phyloP scores from a whole-genome alignment of 1,140 invertebrate species.

The Amphibalanus amphitrite region DNA sequence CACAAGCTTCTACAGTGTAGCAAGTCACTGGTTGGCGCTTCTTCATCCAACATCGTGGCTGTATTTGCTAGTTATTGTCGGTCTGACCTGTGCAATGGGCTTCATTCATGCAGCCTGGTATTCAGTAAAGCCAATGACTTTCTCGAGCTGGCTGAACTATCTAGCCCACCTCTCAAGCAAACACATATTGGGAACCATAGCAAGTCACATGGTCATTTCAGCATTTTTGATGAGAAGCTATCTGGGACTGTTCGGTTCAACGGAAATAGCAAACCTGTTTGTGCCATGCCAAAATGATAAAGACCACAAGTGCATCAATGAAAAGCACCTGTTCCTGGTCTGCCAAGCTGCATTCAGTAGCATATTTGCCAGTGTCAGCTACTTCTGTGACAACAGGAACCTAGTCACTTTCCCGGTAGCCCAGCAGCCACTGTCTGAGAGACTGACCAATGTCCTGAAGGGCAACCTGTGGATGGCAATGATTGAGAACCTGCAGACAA shows the following conservation, averaged over 20 bases:
- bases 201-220: neutral
- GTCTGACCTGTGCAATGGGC: neutral
- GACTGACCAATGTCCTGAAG: neutral
- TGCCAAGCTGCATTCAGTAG: neutral
- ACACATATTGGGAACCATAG: neutral
- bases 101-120: neutral
- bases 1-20: neutral
- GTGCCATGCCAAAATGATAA: neutral
- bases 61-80: neutral
- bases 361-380: neutral
- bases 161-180: neutral
- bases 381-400: neutral
- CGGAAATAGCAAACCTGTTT: neutral
- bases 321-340: neutral
- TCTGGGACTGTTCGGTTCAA: neutral
- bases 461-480: neutral
- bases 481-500: neutral
- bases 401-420: neutral
- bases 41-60: neutral
- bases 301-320: neutral
- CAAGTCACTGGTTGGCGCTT: neutral
- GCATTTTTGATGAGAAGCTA: neutral
- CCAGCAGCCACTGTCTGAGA: neutral
- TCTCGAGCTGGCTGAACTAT: neutral
- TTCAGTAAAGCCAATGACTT: neutral